phyloP scores from a whole-genome alignment of 2,888 invertebrate species.

The Bombylius major region DNA sequence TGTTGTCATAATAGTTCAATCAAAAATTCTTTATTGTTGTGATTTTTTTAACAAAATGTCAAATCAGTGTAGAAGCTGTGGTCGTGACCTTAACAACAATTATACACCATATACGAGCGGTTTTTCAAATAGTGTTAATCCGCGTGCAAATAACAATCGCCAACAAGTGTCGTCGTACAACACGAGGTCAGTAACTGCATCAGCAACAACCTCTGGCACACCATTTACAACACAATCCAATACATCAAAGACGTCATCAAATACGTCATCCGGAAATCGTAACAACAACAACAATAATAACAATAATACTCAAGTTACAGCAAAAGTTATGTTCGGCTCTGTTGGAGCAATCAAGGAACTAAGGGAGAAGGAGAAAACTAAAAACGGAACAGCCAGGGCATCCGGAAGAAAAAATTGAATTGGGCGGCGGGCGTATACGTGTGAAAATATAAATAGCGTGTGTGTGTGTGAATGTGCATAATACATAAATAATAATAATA shows the following conservation, averaged over 20 bases:
- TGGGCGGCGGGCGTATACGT: no score
- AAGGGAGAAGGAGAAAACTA: slow-evolving; percentile 56
- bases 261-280: neutral
- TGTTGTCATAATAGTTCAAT: no score
- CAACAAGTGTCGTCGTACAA: slow-evolving; percentile 9
- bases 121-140: slow-evolving; percentile 30
- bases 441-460: no score
- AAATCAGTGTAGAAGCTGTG: slow-evolving; percentile 37
- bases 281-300: neutral
- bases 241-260: slow-evolving; percentile 14
- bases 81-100: slow-evolving; percentile 38
- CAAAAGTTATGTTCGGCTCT: slow-evolving; percentile 61
- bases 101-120: slow-evolving; percentile 36
- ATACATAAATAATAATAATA: no score
- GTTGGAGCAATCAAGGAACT: slow-evolving; percentile 61
- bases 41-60: slow-evolving; percentile 24
- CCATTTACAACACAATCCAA: neutral
- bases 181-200: slow-evolving; percentile 8
- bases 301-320: slow-evolving; percentile 44
- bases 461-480: no score
- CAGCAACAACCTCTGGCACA: slow-evolving; percentile 1
- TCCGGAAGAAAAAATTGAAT: slow-evolving; percentile 20
- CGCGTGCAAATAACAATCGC: slow-evolving; percentile 26
- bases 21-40: no score
- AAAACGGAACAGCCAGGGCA: slow-evolving; percentile 40